Evolutionary conservation across 2,113 vertebrate genomes (phyloP).

Genomic region (Paratilapia polleni): DNA sequence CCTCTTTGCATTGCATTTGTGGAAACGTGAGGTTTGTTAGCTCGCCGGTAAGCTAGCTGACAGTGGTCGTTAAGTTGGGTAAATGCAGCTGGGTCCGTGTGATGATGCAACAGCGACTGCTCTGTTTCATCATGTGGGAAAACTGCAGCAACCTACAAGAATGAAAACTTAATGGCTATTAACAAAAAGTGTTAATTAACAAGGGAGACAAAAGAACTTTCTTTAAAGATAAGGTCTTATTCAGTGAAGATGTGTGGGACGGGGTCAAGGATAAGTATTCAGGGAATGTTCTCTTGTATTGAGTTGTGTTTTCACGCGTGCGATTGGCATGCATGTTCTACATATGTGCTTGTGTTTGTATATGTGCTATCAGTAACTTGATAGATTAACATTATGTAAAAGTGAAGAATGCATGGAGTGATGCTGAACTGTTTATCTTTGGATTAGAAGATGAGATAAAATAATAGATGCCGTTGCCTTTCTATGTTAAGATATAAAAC

Average conservation of each 20-base stretch:
- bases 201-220: not conserved
- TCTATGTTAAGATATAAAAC: not conserved
- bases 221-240: not conserved
- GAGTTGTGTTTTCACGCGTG: not conserved
- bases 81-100: constrained; percentile 23
- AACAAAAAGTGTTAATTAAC: not conserved
- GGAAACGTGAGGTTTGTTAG: not conserved
- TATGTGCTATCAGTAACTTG: not conserved
- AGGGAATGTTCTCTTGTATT: not conserved
- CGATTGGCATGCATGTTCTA: not conserved
- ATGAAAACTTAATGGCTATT: not conserved
- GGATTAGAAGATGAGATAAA: not conserved
- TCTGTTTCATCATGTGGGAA: constrained; percentile 71
- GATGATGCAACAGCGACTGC: constrained; percentile 76
- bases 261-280: not conserved
- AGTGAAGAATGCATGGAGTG: not conserved
- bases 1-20: not conserved
- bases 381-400: not conserved
- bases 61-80: not conserved
- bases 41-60: constrained; percentile 15
- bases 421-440: not conserved
- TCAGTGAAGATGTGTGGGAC: not conserved
- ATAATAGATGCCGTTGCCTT: not conserved
- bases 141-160: not conserved
- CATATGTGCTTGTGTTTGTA: not conserved